A percentile compares a stretch with the other conserved stretches of the same genome.
Conservation (phyloP, 2,888 invertebrate genomes). For the Ditula angustiorana region DNA sequence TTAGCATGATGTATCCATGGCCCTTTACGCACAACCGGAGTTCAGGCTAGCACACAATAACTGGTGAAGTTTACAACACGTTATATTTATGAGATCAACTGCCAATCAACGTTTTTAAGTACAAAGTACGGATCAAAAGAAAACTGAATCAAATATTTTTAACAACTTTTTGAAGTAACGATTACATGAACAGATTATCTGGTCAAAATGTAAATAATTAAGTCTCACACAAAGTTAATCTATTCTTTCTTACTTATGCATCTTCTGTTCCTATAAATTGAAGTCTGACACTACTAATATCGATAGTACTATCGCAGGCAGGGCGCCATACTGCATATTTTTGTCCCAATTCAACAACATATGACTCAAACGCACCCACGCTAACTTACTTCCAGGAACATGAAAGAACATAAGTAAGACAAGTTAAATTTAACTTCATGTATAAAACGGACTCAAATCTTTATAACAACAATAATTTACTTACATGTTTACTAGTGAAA, state of each 20-base stretch:
- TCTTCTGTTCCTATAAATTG: neutral
- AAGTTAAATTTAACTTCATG: neutral
- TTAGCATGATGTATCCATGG: conserved; percentile 24
- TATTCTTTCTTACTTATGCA: neutral
- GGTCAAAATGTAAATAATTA: conserved; percentile 2
- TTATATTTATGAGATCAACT: conserved; percentile 72
- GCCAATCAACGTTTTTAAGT: conserved; percentile 70
- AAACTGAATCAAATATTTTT: neutral
- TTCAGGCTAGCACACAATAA: conserved; percentile 27
- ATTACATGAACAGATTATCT: neutral
- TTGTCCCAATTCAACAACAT: neutral
- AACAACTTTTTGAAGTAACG: neutral
- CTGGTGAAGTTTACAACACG: conserved; percentile 46
- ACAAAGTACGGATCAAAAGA: conserved; percentile 46
- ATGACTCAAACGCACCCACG: no score
- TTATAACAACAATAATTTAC: conserved; percentile 6
- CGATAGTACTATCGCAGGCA: no score
- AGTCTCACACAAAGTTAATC: neutral
- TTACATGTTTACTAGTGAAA: conserved; percentile 10
- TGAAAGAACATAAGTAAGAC: neutral
- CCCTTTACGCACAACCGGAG: conserved; percentile 29
- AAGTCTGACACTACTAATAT: no score
- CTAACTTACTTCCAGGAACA: neutral
- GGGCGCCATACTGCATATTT: no score
- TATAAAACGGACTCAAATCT: neutral